Evolutionary conservation across 1,140 invertebrate species (phyloP).

Genomic region (Aporrectodea caliginosa): DNA sequence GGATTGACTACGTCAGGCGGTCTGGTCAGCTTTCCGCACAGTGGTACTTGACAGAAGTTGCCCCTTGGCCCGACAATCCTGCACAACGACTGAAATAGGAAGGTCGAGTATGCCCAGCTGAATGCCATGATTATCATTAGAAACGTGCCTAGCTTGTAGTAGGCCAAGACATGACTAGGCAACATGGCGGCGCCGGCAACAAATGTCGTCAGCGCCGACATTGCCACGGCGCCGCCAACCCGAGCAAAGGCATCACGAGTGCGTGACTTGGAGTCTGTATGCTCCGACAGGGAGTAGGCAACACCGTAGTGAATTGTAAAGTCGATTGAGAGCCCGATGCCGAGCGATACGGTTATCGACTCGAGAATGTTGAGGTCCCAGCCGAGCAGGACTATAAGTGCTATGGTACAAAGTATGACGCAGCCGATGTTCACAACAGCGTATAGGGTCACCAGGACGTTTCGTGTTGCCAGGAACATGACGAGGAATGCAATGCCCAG

Average conservation of each 20-base stretch:
- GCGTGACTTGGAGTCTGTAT: constrained; percentile 37
- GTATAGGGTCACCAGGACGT: constrained; percentile 75
- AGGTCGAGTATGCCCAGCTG: constrained; percentile 90
- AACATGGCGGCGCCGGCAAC: constrained; percentile 87
- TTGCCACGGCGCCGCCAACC: constrained; percentile 81
- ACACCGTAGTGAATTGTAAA: constrained; percentile 92
- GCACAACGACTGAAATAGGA: constrained; percentile 84
- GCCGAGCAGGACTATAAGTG: constrained; percentile 75
- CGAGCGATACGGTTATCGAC: constrained; percentile 86
- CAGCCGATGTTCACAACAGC: constrained; percentile 81
- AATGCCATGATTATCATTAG: constrained; percentile 80
- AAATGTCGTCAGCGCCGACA: constrained; percentile 87
- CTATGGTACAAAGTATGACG: constrained; percentile 80
- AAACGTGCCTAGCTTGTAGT: constrained; percentile 91
- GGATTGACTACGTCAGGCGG: not conserved
- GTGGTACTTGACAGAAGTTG: constrained; percentile 54
- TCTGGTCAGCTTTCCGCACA: not conserved
- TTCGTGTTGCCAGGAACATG: constrained; percentile 76
- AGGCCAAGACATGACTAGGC: constrained; percentile 79
- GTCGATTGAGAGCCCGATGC: constrained; percentile 94
- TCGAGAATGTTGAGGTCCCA: constrained; percentile 96
- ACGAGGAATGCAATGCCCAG: constrained; percentile 74
- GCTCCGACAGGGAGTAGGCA: constrained; percentile 66
- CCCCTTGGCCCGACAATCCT: constrained; percentile 59
- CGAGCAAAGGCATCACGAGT: constrained; percentile 63